phyloP scores from a whole-genome alignment of 2,113 vertebrate genomes.

The Scomber colias region DNA sequence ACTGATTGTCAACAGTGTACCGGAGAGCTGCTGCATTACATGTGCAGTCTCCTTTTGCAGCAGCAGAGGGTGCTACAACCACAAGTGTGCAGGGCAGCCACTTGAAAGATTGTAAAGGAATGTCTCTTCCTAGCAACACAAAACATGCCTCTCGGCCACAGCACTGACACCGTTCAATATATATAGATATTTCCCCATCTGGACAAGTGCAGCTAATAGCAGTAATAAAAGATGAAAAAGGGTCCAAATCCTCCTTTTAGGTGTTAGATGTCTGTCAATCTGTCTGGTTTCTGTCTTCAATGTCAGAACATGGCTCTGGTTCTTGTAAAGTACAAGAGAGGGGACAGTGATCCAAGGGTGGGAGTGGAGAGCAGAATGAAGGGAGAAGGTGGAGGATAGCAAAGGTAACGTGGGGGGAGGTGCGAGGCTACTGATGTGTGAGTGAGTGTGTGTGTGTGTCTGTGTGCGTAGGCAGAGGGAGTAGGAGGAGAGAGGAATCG shows the following conservation, averaged over 20 bases:
- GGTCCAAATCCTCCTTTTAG: neutral
- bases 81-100: neutral
- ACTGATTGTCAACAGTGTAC: neutral
- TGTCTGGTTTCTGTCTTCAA: neutral
- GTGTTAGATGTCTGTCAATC: neutral
- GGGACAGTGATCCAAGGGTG: neutral
- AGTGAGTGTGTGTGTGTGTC: neutral
- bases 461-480: neutral
- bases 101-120: neutral
- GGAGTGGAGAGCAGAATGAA: slow-evolving; percentile 12
- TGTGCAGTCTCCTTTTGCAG: slow-evolving; percentile 10
- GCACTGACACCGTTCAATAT: neutral
- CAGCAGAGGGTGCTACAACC: slow-evolving; percentile 69
- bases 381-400: slow-evolving; percentile 12
- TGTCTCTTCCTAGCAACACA: slow-evolving; percentile 37
- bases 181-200: too few relatives aligned
- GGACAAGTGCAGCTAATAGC: rapidly evolving
- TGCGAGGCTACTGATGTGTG: neutral
- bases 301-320: neutral
- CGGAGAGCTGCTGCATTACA: neutral
- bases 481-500: neutral
- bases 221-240: slow-evolving; percentile 25
- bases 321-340: neutral
- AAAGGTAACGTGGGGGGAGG: slow-evolving; percentile 26
- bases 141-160: neutral